Evolutionary conservation across 1,140 invertebrate genomes (phyloP).

Genomic region (Charaxes varanes): DNA sequence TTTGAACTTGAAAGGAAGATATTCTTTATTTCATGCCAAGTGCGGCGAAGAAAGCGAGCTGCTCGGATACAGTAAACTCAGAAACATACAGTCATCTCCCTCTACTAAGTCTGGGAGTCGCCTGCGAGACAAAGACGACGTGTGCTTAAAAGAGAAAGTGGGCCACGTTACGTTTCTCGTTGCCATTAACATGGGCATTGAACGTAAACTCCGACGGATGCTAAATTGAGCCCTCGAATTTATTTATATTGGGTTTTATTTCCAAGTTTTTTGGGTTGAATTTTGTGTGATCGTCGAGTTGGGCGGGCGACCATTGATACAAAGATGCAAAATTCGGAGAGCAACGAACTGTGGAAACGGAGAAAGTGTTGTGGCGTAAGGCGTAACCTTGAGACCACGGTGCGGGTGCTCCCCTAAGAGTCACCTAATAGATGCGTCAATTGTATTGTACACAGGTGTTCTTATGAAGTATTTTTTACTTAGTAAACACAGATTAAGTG

Average conservation of each 20-base stretch:
- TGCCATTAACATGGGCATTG: constrained; percentile 69
- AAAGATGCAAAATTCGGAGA: constrained; percentile 61
- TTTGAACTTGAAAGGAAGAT: too few relatives aligned
- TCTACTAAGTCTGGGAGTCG: constrained; percentile 27
- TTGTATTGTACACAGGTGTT: constrained; percentile 30
- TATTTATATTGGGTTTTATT: constrained; percentile 34
- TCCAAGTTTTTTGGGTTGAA: constrained; percentile 24
- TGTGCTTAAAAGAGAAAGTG: constrained; percentile 72
- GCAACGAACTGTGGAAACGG: constrained; percentile 59
- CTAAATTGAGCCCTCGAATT: constrained; percentile 27
- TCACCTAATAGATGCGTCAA: constrained; percentile 56
- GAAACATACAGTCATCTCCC: constrained; percentile 50
- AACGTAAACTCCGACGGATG: constrained; percentile 60
- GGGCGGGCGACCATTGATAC: constrained; percentile 48
- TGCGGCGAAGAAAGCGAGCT: constrained; percentile 69
- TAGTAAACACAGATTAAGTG: too few relatives aligned
- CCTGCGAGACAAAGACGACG: constrained; percentile 53
- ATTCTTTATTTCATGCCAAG: too few relatives aligned
- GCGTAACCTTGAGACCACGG: constrained; percentile 62
- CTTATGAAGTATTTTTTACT: too few relatives aligned
- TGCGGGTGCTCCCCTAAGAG: constrained; percentile 34
- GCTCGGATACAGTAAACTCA: constrained; percentile 43
- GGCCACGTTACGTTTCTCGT: constrained; percentile 68
- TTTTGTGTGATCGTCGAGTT: constrained; percentile 30
- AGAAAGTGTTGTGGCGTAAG: constrained; percentile 68